These are phyloP conservation scores for Drosophila parvula DNA, from an alignment of 1,140 invertebrate species.

Conservation along the genomic window DNA sequence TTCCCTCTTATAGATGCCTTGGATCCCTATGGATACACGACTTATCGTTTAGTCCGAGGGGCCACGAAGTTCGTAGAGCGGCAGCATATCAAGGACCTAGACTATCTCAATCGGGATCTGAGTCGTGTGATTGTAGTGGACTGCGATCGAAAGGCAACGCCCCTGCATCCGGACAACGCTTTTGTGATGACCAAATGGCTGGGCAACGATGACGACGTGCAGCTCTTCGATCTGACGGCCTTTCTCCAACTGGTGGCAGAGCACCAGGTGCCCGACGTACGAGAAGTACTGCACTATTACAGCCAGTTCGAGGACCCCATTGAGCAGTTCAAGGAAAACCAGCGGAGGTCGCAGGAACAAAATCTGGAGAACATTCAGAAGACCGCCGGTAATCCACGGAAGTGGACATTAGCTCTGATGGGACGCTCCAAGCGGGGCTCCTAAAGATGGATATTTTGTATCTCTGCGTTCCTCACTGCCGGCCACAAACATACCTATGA, in stretches of 20 bases:
- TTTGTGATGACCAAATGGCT: slow-evolving; percentile 95
- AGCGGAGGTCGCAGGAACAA: slow-evolving; percentile 89
- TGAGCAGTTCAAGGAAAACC: slow-evolving; percentile 95
- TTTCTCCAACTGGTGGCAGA: slow-evolving; percentile 95
- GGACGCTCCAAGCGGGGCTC: slow-evolving; percentile 20
- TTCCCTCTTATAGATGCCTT: slow-evolving; percentile 96
- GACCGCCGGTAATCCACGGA: not conserved
- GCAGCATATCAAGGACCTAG: slow-evolving; percentile 97
- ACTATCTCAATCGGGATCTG: slow-evolving; percentile 96
- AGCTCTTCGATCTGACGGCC: slow-evolving; percentile 94
- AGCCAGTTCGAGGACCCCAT: slow-evolving; percentile 97
- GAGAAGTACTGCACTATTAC: slow-evolving; percentile 96
- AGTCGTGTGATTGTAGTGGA: slow-evolving; percentile 98
- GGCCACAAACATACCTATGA: not conserved
- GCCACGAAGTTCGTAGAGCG: slow-evolving; percentile 97
- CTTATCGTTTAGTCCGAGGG: slow-evolving; percentile 96
- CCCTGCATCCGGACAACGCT: slow-evolving; percentile 94
- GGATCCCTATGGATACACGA: slow-evolving; percentile 94
- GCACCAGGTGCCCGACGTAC: slow-evolving; percentile 95
- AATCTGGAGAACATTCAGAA: slow-evolving; percentile 84
- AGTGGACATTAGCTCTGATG: slow-evolving; percentile 19
- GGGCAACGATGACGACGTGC: slow-evolving; percentile 96
- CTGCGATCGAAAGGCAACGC: slow-evolving; percentile 94
- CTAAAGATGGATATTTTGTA: not conserved
- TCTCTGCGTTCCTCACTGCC: not conserved